phyloP scores from a whole-genome alignment of 92 coral and sea anemone genomes.

The Bergia puertoricense region DNA sequence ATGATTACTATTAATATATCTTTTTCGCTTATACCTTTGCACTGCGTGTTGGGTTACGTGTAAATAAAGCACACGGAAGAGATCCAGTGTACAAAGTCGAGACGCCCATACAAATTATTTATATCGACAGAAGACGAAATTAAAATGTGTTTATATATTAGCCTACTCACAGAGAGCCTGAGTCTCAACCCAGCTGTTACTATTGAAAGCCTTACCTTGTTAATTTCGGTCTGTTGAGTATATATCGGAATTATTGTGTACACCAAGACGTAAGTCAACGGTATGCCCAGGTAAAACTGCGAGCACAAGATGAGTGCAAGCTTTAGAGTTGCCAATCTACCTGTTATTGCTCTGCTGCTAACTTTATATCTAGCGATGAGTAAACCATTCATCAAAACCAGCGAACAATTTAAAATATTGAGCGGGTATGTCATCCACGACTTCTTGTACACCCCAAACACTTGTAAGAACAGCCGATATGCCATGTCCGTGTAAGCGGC shows the following conservation, averaged over 20 bases:
- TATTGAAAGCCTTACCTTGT: conserved; percentile 35
- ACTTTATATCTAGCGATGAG: conserved; percentile 45
- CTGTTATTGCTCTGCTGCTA: not conserved
- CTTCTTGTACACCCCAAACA: conserved; percentile 46
- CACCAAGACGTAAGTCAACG: conserved; percentile 40
- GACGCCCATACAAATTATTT: too few species aligned
- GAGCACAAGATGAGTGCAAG: conserved; percentile 55
- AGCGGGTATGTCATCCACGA: conserved; percentile 55
- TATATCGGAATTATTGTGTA: conserved; percentile 53
- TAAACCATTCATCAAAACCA: conserved; percentile 37
- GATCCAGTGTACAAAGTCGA: too few species aligned
- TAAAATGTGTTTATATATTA: too few species aligned
- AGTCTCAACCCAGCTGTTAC: too few species aligned
- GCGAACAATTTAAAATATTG: conserved; percentile 28
- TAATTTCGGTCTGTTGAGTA: conserved; percentile 44
- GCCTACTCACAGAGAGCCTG: too few species aligned
- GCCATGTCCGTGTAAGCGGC: conserved; percentile 48
- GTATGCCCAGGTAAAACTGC: conserved; percentile 57
- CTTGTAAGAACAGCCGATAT: conserved; percentile 46
- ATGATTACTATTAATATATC: too few species aligned
- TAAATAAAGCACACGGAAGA: too few species aligned
- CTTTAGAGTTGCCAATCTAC: conserved; percentile 6
- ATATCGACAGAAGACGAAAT: too few species aligned
- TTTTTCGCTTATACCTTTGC: too few species aligned
- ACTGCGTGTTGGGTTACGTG: too few species aligned